Conservation (phyloP, 2,888 invertebrate genomes). For the Microctonus hyperodae region DNA sequence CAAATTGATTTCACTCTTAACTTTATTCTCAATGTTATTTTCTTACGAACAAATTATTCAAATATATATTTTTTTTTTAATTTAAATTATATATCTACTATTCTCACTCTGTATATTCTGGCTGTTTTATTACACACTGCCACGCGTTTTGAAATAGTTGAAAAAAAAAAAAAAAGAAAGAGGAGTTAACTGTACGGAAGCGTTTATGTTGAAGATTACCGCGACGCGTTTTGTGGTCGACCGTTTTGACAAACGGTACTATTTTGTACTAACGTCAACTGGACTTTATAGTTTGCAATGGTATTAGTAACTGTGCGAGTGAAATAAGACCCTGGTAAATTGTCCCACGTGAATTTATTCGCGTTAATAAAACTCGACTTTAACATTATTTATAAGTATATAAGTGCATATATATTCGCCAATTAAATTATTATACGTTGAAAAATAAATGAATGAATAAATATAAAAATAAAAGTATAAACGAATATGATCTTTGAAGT, state of each 20-base stretch:
- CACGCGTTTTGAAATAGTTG: neutral
- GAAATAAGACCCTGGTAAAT: slow-evolving; percentile 6
- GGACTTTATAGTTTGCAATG: slow-evolving; percentile 11
- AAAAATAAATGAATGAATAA: no score
- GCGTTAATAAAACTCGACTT: neutral
- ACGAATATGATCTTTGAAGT: no score
- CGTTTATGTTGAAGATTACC: slow-evolving; percentile 55
- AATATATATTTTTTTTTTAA: neutral
- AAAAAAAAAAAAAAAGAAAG: no score
- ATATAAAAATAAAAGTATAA: no score
- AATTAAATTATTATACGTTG: no score
- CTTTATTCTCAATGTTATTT: no score
- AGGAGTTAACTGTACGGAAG: slow-evolving; percentile 48
- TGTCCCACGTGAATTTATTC: slow-evolving; percentile 24
- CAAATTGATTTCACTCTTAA: neutral
- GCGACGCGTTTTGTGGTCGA: slow-evolving; percentile 39
- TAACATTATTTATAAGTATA: no score
- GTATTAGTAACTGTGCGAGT: slow-evolving; percentile 11
- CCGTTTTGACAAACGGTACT: slow-evolving; percentile 60
- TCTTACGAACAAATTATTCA: no score
- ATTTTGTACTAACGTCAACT: slow-evolving; percentile 32
- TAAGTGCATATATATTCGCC: no score
- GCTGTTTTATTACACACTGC: neutral
- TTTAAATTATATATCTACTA: slow-evolving; percentile 7
- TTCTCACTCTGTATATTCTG: slow-evolving; percentile 4